These are phyloP conservation scores for Silurus aristotelis DNA, from an alignment of 2,797 vertebrate species.

Conservation along the genomic window DNA sequence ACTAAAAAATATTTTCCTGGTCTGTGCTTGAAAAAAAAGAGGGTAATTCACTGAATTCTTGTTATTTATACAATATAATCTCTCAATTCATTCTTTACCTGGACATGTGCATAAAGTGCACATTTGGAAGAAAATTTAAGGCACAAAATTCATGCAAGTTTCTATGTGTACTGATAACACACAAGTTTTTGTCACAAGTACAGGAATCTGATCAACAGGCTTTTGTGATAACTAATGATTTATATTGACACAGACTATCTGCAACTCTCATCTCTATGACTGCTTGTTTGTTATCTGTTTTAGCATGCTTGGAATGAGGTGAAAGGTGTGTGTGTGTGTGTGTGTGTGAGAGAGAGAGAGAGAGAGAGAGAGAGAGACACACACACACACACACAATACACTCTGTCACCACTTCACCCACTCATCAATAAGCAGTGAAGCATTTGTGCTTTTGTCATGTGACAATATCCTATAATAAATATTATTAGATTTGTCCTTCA, in stretches of 20 bases:
- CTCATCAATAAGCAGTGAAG: conserved; percentile 22
- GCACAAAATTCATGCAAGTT: no score
- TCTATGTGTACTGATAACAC: no score
- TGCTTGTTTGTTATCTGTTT: conserved; percentile 12
- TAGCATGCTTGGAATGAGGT: conserved; percentile 43
- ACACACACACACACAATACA: no score
- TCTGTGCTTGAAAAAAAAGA: not conserved
- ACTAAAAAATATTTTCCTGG: not conserved
- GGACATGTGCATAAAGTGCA: not conserved
- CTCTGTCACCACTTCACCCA: not conserved
- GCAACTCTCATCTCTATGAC: not conserved
- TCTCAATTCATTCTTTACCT: not conserved
- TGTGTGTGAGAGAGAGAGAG: not conserved
- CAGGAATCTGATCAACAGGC: not conserved
- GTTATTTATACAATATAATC: not conserved
- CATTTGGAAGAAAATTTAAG: no score
- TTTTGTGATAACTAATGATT: not conserved
- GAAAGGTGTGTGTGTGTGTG: conserved; percentile 16
- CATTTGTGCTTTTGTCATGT: not conserved
- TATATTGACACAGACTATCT: not conserved
- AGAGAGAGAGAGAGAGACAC: no score
- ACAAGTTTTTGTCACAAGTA: not conserved
- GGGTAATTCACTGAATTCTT: not conserved
- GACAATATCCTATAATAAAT: not conserved
- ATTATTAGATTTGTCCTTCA: no score